Conservation (phyloP, 2,797 vertebrate species). For the Lemur catta region DNA sequence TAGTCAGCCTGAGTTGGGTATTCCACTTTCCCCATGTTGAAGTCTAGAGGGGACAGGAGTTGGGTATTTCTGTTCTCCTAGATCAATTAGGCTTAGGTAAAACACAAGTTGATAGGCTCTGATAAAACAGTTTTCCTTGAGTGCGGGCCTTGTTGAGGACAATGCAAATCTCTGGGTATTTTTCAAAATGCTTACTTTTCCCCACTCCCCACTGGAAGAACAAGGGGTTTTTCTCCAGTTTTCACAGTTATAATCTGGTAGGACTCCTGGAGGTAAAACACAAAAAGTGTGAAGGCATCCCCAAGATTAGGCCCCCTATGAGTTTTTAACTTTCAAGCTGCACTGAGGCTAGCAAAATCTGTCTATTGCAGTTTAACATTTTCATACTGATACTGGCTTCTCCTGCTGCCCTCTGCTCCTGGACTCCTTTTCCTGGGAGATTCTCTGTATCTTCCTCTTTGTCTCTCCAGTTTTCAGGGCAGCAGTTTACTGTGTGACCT, state of each 20-base stretch:
- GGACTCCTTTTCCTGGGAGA: not conserved
- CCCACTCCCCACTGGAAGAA: not conserved
- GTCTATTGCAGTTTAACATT: not conserved
- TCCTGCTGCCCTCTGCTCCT: not conserved
- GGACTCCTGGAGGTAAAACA: not conserved
- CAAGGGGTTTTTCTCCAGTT: not conserved
- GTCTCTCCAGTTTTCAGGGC: not conserved
- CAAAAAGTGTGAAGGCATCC: not conserved
- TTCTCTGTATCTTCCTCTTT: not conserved
- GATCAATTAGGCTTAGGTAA: not conserved
- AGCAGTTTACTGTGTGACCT: not conserved
- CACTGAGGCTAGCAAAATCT: not conserved
- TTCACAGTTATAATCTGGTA: not conserved
- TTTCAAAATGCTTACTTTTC: not conserved
- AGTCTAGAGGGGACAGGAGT: not conserved
- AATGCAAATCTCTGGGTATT: not conserved
- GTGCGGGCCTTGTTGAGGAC: not conserved
- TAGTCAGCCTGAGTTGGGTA: not conserved
- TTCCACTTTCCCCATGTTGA: not conserved
- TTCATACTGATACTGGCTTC: not conserved
- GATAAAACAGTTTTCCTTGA: not conserved
- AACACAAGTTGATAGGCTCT: not conserved
- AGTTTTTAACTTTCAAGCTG: not conserved
- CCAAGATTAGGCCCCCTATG: not conserved
- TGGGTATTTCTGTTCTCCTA: not conserved